Evolutionary conservation across 2,888 invertebrate species (phyloP).

Genomic region (Scaptomyza tumidula): DNA sequence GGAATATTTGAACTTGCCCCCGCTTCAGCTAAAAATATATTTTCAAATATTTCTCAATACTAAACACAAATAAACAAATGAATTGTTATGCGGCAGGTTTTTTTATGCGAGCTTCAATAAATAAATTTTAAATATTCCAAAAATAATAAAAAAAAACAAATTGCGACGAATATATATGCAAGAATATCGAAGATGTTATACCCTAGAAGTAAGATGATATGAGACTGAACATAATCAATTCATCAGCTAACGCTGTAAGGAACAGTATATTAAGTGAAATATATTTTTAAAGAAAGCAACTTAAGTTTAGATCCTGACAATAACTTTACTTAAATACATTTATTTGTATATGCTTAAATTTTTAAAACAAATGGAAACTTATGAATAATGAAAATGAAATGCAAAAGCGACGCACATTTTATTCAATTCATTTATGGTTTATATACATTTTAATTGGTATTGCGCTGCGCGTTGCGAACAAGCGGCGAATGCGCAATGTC

Average conservation of each 20-base stretch:
- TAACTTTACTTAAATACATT: too few relatives aligned
- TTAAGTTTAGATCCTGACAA: too few relatives aligned
- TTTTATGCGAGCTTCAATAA: slow-evolving; percentile 56
- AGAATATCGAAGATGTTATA: neutral
- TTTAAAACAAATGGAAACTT: slow-evolving; percentile 14
- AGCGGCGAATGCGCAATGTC: slow-evolving; percentile 70
- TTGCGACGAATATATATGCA: neutral
- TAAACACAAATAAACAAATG: slow-evolving; percentile 64
- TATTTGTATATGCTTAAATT: neutral
- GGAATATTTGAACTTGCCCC: slow-evolving; percentile 57
- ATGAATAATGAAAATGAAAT: slow-evolving; percentile 22
- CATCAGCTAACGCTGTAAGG: too few relatives aligned
- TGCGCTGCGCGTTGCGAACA: slow-evolving; percentile 50
- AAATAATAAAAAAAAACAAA: neutral
- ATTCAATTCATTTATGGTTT: slow-evolving; percentile 56
- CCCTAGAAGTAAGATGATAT: neutral
- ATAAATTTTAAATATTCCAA: slow-evolving; percentile 36
- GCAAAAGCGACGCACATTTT: slow-evolving; percentile 43
- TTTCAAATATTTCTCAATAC: slow-evolving; percentile 50
- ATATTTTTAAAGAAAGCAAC: too few relatives aligned
- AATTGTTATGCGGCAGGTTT: slow-evolving; percentile 36
- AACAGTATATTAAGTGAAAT: too few relatives aligned
- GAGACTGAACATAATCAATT: too few relatives aligned
- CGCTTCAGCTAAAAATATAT: slow-evolving; percentile 27
- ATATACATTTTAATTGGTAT: slow-evolving; percentile 66